Base-by-base conservation (phyloP, 2,888 invertebrate genomes). In the Ctenicera cuprea region DNA sequence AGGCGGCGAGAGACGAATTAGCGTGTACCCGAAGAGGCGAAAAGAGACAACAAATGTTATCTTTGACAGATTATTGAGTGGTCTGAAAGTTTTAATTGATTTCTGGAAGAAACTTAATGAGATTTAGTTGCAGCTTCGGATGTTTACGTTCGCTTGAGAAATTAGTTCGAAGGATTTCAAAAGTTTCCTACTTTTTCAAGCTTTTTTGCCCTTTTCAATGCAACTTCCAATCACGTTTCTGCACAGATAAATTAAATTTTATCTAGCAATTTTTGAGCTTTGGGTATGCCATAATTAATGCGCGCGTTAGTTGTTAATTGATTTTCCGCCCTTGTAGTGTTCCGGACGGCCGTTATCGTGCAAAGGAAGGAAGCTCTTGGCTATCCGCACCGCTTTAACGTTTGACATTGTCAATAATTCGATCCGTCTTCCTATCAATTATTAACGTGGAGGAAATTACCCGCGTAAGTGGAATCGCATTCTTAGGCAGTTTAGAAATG, bases 1-100 rank as follows among this genome's bases (percentile, higher is more conserved):
- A 16, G 30, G 1, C 26, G 16, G 30, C 5, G 37, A 26, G 41
- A 43, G 62, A 11, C 61, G 43, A 59, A 59, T 59, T 59, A 59
- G 59, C 30, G 59, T 37, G 33, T 0, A n/a, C 57, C 22, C 26
- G n/a, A 26, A 54, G 43, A 33, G 14, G 45, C 11, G 30, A n/a
- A 66, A 26, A 45, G 57, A 68, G 74, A 62, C 73, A 76, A 69
- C 57, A 64, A 78, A 76, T 71, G 79, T 79, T 80, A 79, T 78
- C 76, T 80, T 78, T 78, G 81, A 80, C 80, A 80, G 75, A 74
- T 79, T 80, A 80, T 81, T 77, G 81, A 79, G 76, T 73, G 78
- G 76, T 78, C 72, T 76, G 63, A 78, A 82, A 82, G 77, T 82
- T 82, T 81, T 81, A 81, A 82, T 79, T 81, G 82, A 82, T 82